Base-by-base conservation (phyloP, 2,888 invertebrate genomes). In the Pristionchus arcanus region DNA sequence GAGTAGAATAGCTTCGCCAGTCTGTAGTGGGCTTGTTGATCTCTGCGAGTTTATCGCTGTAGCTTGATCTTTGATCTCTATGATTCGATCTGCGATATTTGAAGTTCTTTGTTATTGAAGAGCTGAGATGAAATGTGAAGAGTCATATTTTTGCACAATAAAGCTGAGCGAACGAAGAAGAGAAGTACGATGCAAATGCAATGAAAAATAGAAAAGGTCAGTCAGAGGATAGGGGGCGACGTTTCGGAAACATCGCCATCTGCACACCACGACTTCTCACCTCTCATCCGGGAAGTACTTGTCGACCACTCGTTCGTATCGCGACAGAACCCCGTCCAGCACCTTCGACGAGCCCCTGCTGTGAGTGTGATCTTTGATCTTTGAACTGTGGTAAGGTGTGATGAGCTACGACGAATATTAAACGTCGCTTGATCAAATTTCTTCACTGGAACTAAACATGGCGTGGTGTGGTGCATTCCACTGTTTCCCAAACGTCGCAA, bases 211-310 rank as follows among this genome's bases (percentile, higher is more conserved):
- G 42, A 13, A 49, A 49, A 7, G 42, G 42, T 49, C 42, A 13
- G 0, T 49, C 11, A 9, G 9, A 49, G 42, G 42, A 49, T 7
- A 7, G 42, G 42, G 42, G 21, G 5, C 63, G 63, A 63, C 63
- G n/a, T n/a, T 63, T 63, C 3, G 25, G 11, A 63, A 63, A 63
- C 63, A n/a, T 63, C 63, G n/a, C 63, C 63, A 0, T n/a, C 25
- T 49, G 42, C 42, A 9, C 63, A 63, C 59, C 59, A 59, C 59
- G 59, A 53, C n/a, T 34, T 5, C 59, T 49, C 25, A 87, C 87
- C 87, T 87, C 42, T 87, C 66, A 87, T 87, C 87, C 21, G 87
- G 87, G 87, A 87, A 68, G 68, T 68, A 87, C 87, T 87, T 87
- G 68, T 87, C 87, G 21, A 59, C n/a, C n/a, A 53, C 42, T 13